Base-by-base conservation (phyloP, 2,113 vertebrate species). In the Camelus bactrianus region DNA sequence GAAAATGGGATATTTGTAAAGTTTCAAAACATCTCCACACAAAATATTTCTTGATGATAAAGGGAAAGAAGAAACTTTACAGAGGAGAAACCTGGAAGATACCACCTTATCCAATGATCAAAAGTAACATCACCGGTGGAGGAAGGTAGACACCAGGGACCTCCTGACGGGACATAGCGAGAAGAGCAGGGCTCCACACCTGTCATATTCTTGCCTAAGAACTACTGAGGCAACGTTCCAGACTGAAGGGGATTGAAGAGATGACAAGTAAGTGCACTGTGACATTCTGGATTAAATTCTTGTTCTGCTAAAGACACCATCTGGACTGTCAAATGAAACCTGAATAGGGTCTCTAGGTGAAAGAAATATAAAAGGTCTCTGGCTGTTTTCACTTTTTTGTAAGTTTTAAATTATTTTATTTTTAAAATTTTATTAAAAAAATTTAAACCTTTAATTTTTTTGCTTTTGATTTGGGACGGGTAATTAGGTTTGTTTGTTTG, bases 361-460 rank as follows among this genome's bases (percentile, higher is more conserved):
- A 90, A 22, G 15, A 17, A 54, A 85, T 32, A 80, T 30, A n/a
- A 8, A 10, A 22, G 17, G 86, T 73, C 54, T 52, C 22, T 50
- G 42, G 60, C 35, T 64, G 12, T 86, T 89, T 82, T 75, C 38
- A 28, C 11, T 87, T 67, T 62, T 52, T 19, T 56, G 6, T 56
- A 93, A 56, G 38, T 73, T 62, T 72, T 65, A 94, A 85, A 77
- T 72, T 38, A 88, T 88, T 88, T 96, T n/a, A 75, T 42, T 42
- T 42, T 42, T 42, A 42, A 42, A 42, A 42, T 42, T 42, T 42
- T 42, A 42, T 42, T 42, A 42, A 42, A 42, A 42, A 42, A 42
- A 42, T 42, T 42, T 42, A 42, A 42, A 42, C 38, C 38, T 42
- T 42, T 42, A 42, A 42, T 42, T 42, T 42, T 42, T 42, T 42